A percentile compares a stretch with the other conserved stretches of the same genome.
Conservation (phyloP, 1,140 invertebrate species). For the Drosophila albomicans region DNA sequence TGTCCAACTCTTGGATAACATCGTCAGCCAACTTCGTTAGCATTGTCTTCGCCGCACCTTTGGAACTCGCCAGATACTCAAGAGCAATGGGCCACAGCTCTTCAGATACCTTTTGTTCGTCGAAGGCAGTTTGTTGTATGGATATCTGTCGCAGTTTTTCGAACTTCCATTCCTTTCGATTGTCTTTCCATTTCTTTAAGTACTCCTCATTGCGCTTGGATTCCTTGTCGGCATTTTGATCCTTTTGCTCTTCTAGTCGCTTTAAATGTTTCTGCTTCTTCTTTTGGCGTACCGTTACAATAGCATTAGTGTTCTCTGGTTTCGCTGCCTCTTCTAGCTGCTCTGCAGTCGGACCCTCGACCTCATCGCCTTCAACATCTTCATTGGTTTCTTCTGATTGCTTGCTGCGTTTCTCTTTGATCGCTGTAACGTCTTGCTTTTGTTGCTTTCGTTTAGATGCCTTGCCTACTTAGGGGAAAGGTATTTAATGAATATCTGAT, state of each 20-base stretch:
- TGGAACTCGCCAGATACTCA: conserved; percentile 89
- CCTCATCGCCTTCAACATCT: conserved; percentile 19
- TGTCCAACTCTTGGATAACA: conserved; percentile 88
- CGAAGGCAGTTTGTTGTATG: conserved; percentile 89
- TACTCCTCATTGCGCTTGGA: conserved; percentile 86
- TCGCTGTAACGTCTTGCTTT: too few species aligned
- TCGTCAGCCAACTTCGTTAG: conserved; percentile 88
- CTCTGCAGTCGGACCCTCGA: conserved; percentile 60
- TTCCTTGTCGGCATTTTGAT: conserved; percentile 69
- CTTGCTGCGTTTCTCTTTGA: conserved; percentile 61
- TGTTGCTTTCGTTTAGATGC: conserved; percentile 25
- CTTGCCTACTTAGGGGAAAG: conserved; percentile 24
- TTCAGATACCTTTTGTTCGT: conserved; percentile 86
- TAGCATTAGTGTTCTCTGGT: conserved; percentile 72
- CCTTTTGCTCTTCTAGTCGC: conserved; percentile 63
- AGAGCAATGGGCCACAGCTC: conserved; percentile 88
- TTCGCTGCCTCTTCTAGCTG: conserved; percentile 68
- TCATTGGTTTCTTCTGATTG: conserved; percentile 14
- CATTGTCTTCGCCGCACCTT: conserved; percentile 88
- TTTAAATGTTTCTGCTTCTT: conserved; percentile 79
- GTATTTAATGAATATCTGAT: not conserved
- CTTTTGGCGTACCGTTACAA: conserved; percentile 78
- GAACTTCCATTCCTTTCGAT: conserved; percentile 90
- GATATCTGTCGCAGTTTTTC: conserved; percentile 91
- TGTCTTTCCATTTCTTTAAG: conserved; percentile 89